Evolutionary conservation across 2,113 vertebrate genomes (phyloP).

Genomic region (Scomber scombrus): DNA sequence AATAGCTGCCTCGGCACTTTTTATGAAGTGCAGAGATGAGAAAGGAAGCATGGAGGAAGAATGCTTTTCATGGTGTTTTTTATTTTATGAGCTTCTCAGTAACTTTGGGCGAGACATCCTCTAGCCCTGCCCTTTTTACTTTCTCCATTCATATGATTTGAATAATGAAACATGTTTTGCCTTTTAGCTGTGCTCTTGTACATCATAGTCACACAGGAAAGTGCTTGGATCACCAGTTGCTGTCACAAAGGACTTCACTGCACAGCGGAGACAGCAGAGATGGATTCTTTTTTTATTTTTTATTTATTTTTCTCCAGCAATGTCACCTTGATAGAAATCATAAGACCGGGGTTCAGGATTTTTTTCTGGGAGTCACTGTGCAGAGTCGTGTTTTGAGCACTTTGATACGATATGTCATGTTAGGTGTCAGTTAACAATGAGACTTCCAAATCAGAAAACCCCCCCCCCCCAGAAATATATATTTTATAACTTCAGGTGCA

Average conservation of each 20-base stretch:
- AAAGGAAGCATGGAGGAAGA: constrained; percentile 34
- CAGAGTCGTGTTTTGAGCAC: constrained; percentile 26
- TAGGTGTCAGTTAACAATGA: constrained; percentile 54
- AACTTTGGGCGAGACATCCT: constrained; percentile 45
- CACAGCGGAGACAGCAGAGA: constrained; percentile 37
- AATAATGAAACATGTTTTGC: constrained; percentile 78
- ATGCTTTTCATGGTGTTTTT: constrained; percentile 63
- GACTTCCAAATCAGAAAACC: constrained; percentile 23
- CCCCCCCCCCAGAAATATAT: neutral
- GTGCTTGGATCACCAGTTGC: constrained; percentile 57
- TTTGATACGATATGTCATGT: constrained; percentile 60
- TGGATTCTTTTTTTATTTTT: neutral
- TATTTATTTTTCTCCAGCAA: constrained; percentile 24
- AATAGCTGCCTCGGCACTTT: constrained; percentile 69
- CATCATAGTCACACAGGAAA: constrained; percentile 51
- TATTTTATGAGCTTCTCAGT: constrained; percentile 70
- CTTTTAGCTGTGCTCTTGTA: constrained; percentile 57
- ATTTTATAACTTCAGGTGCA: constrained; percentile 46
- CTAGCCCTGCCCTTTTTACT: constrained; percentile 43
- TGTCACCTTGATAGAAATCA: constrained; percentile 75
- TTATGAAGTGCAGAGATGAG: constrained; percentile 59
- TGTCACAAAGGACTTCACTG: constrained; percentile 59
- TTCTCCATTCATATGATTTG: constrained; percentile 63
- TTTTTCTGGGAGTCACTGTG: constrained; percentile 24
- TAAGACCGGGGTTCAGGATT: constrained; percentile 49